Evolutionary conservation across 23 tunicate species (phyloP).

Genomic region (Ciona savignyi): DNA sequence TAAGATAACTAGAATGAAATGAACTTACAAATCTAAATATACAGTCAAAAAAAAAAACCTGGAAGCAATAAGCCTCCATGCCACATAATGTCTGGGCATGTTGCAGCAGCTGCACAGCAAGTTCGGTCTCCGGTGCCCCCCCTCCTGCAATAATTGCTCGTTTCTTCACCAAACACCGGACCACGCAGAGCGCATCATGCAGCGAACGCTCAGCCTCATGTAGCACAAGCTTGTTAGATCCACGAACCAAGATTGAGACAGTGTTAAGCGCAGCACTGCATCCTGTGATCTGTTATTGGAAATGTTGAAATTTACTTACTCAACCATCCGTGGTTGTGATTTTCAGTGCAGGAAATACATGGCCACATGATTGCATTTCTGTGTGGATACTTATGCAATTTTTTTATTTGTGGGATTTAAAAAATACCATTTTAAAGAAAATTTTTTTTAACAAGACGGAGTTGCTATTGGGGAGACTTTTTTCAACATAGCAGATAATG

Average conservation of each 20-base stretch:
- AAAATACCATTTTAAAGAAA: too few species aligned
- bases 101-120: slow-evolving; percentile 67
- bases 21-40: neutral
- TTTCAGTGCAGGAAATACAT: too few species aligned
- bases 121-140: slow-evolving; percentile 95
- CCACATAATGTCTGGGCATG: slow-evolving; percentile 90
- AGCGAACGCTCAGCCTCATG: slow-evolving; percentile 96
- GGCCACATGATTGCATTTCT: too few species aligned
- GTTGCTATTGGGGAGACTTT: too few species aligned
- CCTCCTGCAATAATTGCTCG: slow-evolving; percentile 97
- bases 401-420: too few species aligned
- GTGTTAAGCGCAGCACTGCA: slow-evolving; percentile 48
- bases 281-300: slow-evolving; percentile 87
- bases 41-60: slow-evolving; percentile 40
- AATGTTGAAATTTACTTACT: too few species aligned
- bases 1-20: too few species aligned
- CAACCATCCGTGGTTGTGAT: too few species aligned
- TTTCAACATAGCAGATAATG: too few species aligned
- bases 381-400: too few species aligned
- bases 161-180: slow-evolving; percentile 93
- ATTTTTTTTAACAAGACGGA: too few species aligned
- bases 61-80: slow-evolving; percentile 96
- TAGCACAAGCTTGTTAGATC: slow-evolving; percentile 82
- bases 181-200: slow-evolving; percentile 97
- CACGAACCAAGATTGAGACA: slow-evolving; percentile 86